Base-by-base conservation (phyloP, 2,113 vertebrate genomes). In the Eublepharis macularius region DNA sequence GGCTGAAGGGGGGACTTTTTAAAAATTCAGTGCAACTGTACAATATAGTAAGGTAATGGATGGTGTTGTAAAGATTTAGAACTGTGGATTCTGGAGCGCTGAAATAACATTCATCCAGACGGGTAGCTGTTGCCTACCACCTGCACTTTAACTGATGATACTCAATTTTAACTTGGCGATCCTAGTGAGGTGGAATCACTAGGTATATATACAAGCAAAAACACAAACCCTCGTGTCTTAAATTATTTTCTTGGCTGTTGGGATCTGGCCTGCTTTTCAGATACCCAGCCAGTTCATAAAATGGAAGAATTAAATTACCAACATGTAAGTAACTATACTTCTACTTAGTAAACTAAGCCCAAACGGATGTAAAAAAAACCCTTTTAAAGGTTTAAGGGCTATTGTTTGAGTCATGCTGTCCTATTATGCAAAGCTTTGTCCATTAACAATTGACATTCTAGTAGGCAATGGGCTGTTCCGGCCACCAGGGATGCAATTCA, bases 101-200 rank as follows among this genome's bases (percentile, higher is more conserved):
- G 68, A 89, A 39, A 79, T 66, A 54, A 14, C 68, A 14, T 19
- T 89, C 60, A 77, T 84, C 51, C 51, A 43, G 19, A 21, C 34
- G 14, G 12, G 45, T 14, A 12, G 68, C 80, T 79, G 68, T 81
- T 86, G 2, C 66, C 32, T 76, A 63, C 43, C 34, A 85, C 1
- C 2, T 41, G 65, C 17, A 76, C 90, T 86, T 92, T 29, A 77
- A 87, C 16, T 54, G 4, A 1, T 79, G 81, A 85, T 57, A 70
- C 29, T 63, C 21, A n/a, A 73, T 0, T 0, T 29, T 77, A 4
- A 45, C 60, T 54, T 76, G 45, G 70, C 3, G n/a, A 54, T 72
- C 41, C 47, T 60, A 74, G 14, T 16, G 81, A 21, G 60, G 7
- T 47, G 82, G 13, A 39, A n/a, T 4, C 8, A 72, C 12, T 4